Percentiles rank a stretch among this genome's conserved stretches.
phyloP scores from a whole-genome alignment of 2,888 invertebrate genomes.

The Muschampia plurimacula region DNA sequence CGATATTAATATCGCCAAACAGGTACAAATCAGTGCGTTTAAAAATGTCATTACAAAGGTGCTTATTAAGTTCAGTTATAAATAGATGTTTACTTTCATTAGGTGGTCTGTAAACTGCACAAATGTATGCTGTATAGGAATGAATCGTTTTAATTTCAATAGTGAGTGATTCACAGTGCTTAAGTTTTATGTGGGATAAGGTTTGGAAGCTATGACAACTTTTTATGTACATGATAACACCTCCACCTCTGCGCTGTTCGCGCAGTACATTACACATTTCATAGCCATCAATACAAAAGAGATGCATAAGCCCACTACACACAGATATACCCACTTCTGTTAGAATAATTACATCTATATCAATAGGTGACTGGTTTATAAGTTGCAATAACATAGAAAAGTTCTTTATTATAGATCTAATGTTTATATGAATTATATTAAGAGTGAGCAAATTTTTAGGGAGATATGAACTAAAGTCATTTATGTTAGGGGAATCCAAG shows the following conservation, averaged over 20 bases:
- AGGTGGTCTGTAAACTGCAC: conserved; percentile 42
- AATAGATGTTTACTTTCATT: conserved; percentile 37
- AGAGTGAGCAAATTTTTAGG: not conserved
- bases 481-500: not conserved
- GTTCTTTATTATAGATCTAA: conserved; percentile 14
- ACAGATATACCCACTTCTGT: conserved; percentile 18
- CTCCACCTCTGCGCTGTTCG: conserved; percentile 13
- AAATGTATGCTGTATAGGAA: conserved; percentile 24
- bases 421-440: conserved; percentile 20
- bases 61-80: conserved; percentile 30
- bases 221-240: conserved; percentile 18
- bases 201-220: not conserved
- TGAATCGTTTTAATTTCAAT: conserved; percentile 16
- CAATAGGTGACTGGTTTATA: not conserved
- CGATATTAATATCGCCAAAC: conserved; percentile 38
- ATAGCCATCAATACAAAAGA: conserved; percentile 12
- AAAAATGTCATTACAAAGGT: conserved; percentile 12
- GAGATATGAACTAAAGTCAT: not conserved
- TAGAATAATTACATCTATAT: conserved; percentile 4
- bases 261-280: conserved; percentile 11
- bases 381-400: not conserved
- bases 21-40: conserved; percentile 26
- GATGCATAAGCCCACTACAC: not conserved
- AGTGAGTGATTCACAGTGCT: conserved; percentile 32
- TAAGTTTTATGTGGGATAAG: not conserved